Conservation (phyloP, 2,797 vertebrate genomes). For the Lepus townsendii region DNA sequence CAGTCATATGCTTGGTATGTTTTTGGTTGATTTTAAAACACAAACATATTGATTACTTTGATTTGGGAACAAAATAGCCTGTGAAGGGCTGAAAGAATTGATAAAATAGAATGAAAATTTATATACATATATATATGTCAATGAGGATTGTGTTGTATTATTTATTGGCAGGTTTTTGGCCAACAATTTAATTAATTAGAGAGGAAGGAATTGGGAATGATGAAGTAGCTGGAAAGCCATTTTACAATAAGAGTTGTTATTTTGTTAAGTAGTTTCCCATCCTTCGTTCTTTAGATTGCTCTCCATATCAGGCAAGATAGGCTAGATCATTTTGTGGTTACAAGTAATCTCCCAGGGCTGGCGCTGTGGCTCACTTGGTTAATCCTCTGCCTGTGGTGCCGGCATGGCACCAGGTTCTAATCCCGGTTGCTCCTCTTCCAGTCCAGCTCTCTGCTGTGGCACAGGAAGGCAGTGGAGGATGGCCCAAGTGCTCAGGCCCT, state of each 20-base stretch:
- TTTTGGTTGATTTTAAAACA: slow-evolving; percentile 38
- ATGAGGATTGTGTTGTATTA: not conserved
- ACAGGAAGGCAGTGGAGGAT: too few species aligned
- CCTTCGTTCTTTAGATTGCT: slow-evolving; percentile 25
- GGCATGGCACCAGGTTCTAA: too few species aligned
- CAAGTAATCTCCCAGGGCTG: not conserved
- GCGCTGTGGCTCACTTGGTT: too few species aligned
- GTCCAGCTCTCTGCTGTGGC: too few species aligned
- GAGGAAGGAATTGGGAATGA: not conserved
- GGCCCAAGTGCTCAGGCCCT: too few species aligned
- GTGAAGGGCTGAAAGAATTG: slow-evolving; percentile 17
- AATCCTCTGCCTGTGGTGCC: too few species aligned
- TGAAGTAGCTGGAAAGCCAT: not conserved
- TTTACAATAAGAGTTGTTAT: not conserved
- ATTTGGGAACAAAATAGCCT: not conserved
- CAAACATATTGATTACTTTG: slow-evolving; percentile 36
- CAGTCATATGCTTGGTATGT: not conserved
- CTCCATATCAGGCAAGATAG: not conserved
- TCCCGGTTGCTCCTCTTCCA: too few species aligned
- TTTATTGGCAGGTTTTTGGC: not conserved
- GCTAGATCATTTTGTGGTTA: not conserved
- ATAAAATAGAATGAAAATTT: slow-evolving; percentile 43
- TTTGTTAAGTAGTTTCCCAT: slow-evolving; percentile 6
- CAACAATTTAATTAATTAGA: slow-evolving; percentile 33
- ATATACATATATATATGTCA: not conserved